Base-by-base conservation (phyloP, 2,797 vertebrate species). In the Eulemur coronatus region DNA sequence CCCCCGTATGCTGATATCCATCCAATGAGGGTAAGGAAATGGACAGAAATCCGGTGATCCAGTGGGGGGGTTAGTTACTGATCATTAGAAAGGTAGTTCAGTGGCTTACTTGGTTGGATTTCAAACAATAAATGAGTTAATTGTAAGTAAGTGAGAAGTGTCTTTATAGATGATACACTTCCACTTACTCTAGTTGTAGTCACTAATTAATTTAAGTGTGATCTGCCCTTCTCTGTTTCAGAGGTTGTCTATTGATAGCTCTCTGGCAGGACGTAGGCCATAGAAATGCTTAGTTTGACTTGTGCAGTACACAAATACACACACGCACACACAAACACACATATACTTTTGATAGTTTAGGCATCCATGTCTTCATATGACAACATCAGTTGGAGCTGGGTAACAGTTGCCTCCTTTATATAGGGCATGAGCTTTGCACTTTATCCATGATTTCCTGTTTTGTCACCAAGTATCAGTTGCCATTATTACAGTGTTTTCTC, bases 1-100 rank as follows among this genome's bases (percentile, higher is more conserved):
- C 99, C 99, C 2, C 99, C 99, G 0, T 99, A 99, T 67, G 99
- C 99, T 0, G 99, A 99, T 98, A 99, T 99, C 86, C 99, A 99
- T 97, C 99, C 99, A 10, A 99, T 99, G 99, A 99, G 99, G 99
- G 99, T 99, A 97, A 99, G 99, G 48, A 67, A 18, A 28, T 33
- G 73, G 67, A 28, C 17, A 43, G 93, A 59, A 86, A 38, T 46
- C 63, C 33, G 50, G 1, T 5, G 28, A 35, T 46, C 69, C 35
- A 57, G 2, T 5, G 28, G 61, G 12, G 14, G 89, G 13, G 4
- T 84, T 91, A 69, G 52, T 84, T 85, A 41, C 57, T 69, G 65
- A 63, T 84, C 57, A 46, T 46, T 84, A 78, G 52, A 94, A 84
- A 91, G 81, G 59, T 81, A n/a, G 15, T 92, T 75, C n/a, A 55